phyloP scores from a whole-genome alignment of 2,888 invertebrate species.

The Rhagonycha lutea region DNA sequence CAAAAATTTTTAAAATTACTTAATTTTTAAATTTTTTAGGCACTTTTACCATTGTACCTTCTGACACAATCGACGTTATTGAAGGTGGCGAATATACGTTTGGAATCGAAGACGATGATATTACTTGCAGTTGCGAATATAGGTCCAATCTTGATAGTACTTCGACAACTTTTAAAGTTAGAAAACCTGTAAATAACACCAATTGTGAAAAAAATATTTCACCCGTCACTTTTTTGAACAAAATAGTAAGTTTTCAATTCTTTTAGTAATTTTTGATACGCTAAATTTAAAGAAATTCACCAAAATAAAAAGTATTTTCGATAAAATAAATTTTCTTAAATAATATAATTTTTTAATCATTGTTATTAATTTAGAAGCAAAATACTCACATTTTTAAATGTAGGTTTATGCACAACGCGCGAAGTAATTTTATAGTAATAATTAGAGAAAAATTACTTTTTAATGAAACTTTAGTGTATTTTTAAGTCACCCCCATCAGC shows the following conservation, averaged over 20 bases:
- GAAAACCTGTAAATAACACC: background rate
- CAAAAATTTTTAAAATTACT: background rate
- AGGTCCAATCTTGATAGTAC: background rate
- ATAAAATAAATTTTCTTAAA: no score
- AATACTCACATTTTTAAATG: no score
- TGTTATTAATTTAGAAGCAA: no score
- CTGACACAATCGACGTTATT: background rate
- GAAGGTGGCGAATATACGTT: background rate
- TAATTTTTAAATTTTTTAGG: background rate
- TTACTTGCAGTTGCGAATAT: background rate
- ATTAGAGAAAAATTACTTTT: no score
- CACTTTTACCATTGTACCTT: background rate
- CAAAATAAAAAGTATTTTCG: no score
- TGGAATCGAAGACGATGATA: conserved; percentile 4
- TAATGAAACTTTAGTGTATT: no score
- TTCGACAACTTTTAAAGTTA: background rate
- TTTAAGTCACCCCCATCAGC: no score
- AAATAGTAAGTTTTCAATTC: background rate
- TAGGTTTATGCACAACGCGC: no score
- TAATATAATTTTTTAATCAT: no score
- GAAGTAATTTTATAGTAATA: no score
- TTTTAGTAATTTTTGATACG: background rate
- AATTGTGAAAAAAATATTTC: background rate
- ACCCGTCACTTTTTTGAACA: background rate
- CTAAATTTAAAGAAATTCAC: no score